These are phyloP conservation scores for Cossypha polioptera DNA, from an alignment of 2,797 vertebrate genomes.

Conservation along the genomic window DNA sequence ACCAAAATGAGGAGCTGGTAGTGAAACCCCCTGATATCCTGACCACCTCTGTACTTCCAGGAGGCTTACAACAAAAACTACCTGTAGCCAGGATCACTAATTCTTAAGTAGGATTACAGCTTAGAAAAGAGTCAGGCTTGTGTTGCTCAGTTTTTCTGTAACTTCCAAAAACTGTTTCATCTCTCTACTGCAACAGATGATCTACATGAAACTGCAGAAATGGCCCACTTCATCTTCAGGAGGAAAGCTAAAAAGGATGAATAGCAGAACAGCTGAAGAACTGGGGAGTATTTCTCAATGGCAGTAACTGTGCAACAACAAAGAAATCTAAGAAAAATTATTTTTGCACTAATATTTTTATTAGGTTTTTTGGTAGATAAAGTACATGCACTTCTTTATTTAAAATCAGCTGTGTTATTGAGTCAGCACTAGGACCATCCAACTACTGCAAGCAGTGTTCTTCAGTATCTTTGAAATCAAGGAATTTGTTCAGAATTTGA, in stretches of 20 bases:
- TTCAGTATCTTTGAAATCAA: background rate
- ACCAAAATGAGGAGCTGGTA: background rate
- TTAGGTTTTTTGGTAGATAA: background rate
- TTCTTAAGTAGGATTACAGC: background rate
- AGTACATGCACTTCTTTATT: background rate
- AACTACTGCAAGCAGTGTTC: background rate
- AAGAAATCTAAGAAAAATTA: background rate
- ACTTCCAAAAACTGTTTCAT: background rate
- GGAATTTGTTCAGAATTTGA: background rate
- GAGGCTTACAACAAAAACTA: background rate
- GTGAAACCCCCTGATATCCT: background rate
- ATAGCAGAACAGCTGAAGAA: background rate
- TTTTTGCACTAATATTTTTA: background rate
- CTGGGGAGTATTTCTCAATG: background rate
- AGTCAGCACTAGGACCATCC: background rate
- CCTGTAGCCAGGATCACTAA: background rate
- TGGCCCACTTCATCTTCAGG: background rate
- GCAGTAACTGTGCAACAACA: background rate
- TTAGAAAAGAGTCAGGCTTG: background rate
- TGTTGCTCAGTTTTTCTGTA: background rate
- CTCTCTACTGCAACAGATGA: background rate
- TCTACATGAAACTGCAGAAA: background rate
- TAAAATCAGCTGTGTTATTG: background rate
- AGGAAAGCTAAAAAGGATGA: background rate
- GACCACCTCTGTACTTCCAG: background rate